phyloP scores from a whole-genome alignment of 2,888 invertebrate genomes.

The Sarcophaga carnaria region DNA sequence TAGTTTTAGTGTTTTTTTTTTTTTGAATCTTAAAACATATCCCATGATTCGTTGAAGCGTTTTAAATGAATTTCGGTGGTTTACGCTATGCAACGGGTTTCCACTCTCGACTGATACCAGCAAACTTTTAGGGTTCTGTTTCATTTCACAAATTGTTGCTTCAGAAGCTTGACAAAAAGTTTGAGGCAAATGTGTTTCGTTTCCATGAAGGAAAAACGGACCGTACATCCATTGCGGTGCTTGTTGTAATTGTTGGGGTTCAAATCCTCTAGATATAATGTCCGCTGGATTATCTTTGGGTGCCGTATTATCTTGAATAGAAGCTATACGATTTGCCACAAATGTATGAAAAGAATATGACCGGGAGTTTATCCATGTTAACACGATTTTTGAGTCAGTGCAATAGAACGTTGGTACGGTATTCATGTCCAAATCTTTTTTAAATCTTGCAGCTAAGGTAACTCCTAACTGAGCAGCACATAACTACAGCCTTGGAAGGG shows the following conservation, averaged over 20 bases:
- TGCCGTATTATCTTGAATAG: background rate
- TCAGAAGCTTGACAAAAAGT: background rate
- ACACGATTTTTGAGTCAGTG: slow-evolving; percentile 7
- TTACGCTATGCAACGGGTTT: background rate
- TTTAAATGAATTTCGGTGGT: background rate
- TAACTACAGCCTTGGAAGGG: background rate
- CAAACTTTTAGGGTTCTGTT: background rate
- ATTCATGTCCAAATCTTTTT: background rate
- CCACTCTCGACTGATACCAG: background rate
- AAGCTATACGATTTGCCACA: background rate
- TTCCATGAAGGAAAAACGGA: slow-evolving; percentile 13
- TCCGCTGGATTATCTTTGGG: slow-evolving; percentile 3
- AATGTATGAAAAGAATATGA: slow-evolving; percentile 6
- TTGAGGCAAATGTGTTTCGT: background rate
- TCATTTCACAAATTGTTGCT: background rate
- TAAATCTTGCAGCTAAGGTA: background rate
- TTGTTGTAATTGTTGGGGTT: background rate
- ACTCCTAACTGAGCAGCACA: background rate
- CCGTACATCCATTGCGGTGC: background rate
- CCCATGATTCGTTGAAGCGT: background rate
- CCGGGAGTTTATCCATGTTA: slow-evolving; percentile 1
- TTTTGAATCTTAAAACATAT: slow-evolving; percentile 2
- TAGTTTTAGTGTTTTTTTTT: background rate
- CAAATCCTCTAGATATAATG: background rate
- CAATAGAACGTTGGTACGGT: background rate